Conservation (phyloP, 2,113 vertebrate species). For the Athene noctua region DNA sequence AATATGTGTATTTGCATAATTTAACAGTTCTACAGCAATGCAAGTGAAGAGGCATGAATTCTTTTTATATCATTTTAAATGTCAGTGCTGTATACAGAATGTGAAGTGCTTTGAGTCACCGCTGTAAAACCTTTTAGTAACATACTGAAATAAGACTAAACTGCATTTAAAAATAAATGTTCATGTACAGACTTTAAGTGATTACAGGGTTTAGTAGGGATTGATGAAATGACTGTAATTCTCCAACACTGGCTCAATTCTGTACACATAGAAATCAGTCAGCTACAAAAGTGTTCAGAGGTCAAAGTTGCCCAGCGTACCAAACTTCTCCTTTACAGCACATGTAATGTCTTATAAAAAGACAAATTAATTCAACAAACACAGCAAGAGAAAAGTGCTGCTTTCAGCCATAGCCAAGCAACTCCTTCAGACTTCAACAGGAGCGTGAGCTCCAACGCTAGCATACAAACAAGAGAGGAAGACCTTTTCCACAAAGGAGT, state of each 20-base stretch:
- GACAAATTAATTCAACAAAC: background rate
- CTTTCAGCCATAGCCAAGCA: background rate
- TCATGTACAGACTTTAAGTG: background rate
- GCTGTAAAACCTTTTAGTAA: background rate
- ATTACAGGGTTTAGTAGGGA: background rate
- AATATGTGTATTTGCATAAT: background rate
- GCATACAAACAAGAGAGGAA: background rate
- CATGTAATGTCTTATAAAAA: background rate
- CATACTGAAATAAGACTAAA: background rate
- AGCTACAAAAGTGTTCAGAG: background rate
- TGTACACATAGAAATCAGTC: background rate
- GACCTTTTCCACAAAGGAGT: background rate
- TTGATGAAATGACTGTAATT: background rate
- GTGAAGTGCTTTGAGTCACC: slow-evolving; percentile 31
- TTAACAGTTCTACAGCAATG: background rate
- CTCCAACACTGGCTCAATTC: background rate
- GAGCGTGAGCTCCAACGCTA: background rate
- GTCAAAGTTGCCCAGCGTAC: background rate
- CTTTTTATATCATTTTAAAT: background rate
- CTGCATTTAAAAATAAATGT: slow-evolving; percentile 1
- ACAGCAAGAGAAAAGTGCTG: background rate
- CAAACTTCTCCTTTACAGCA: background rate
- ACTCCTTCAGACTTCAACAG: background rate
- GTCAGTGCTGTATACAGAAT: background rate
- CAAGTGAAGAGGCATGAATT: background rate